Evolutionary conservation across 1,140 invertebrate genomes (phyloP), one percentile per base, ranked within the genome.

Genomic region (Lanistes nyassanus): DNA sequence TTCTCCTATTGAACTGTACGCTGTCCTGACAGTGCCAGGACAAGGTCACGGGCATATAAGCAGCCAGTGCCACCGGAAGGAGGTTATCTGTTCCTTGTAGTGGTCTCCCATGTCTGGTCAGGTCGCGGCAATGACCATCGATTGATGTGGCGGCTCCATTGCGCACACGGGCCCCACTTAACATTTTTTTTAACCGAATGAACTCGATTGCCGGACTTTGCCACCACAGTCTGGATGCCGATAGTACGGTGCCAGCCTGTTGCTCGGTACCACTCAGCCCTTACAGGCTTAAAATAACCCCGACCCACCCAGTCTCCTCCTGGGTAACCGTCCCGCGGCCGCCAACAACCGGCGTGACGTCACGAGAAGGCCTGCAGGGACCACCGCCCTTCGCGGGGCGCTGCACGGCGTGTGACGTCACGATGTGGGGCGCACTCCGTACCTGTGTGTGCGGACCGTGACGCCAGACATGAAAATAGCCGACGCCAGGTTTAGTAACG

Each of bases 381-480:
- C 11, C 9, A 23, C 9, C 56, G 29, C 23, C n/a, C 9, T 9
- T 9, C 23, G 23, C 11, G 3, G 56, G 56, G 56, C 13, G 56
- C 56, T 29, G 29, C 5, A 58, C 5, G 23, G 56, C 4, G 56
- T 2, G 42, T 0, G 42, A 16, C 9, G 5, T 47, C n/a, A n/a
- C n/a, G 42, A 16, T 6, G 42, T 3, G 42, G 9, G 51, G 51
- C 9, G 56, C 56, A 23, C n/a, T 23, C 3, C 23, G 7, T 1
- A 60, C n/a, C 9, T 9, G 11, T 60, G 56, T 2, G 1, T n/a
- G 56, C 56, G 11, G 56, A 9, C 56, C 56, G 56, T 60, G 56
- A 60, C 56, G 56, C 56, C 56, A 60, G 56, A 60, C 23, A 7
- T 60, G 56, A 60, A 60, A 60, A 60, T 60, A 60, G 56, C 11